Conservation (phyloP, 2,888 invertebrate species). For the Oegoconia quadripuncta region DNA sequence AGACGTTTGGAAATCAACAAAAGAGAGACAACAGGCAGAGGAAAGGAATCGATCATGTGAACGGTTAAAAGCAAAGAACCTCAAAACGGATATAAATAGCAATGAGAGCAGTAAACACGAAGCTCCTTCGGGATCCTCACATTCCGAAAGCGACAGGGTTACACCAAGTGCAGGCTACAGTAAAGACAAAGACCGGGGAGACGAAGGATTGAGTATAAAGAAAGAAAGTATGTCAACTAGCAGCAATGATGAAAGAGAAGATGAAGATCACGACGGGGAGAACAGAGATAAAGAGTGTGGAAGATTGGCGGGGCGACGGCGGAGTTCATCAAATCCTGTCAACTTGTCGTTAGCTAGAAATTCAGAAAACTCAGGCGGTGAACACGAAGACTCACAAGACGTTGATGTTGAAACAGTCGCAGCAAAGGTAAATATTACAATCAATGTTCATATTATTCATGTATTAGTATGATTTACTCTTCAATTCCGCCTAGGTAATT, state of each 20-base stretch:
- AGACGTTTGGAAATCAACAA: slow-evolving; percentile 84
- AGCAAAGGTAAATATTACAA: slow-evolving; percentile 57
- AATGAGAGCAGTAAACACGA: slow-evolving; percentile 76
- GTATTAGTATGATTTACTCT: too few relatives aligned
- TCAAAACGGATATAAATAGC: slow-evolving; percentile 74
- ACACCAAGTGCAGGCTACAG: slow-evolving; percentile 71
- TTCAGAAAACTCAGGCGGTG: slow-evolving; percentile 79
- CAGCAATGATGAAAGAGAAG: slow-evolving; percentile 74
- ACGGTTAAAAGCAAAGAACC: slow-evolving; percentile 65
- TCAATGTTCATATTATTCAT: too few relatives aligned
- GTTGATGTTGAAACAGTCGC: slow-evolving; percentile 76
- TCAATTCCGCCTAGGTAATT: too few relatives aligned
- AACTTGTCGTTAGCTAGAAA: slow-evolving; percentile 84
- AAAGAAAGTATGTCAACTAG: slow-evolving; percentile 76
- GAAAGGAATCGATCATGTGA: slow-evolving; percentile 72
- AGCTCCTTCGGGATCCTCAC: slow-evolving; percentile 71
- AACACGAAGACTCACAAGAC: slow-evolving; percentile 75
- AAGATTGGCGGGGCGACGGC: slow-evolving; percentile 79
- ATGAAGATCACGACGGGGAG: slow-evolving; percentile 71
- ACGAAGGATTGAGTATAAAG: slow-evolving; percentile 70
- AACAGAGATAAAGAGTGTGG: slow-evolving; percentile 72
- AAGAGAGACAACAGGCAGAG: slow-evolving; percentile 72
- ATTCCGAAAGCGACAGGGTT: slow-evolving; percentile 70
- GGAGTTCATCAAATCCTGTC: slow-evolving; percentile 89
- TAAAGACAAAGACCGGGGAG: slow-evolving; percentile 65